Conservation (phyloP, 2,797 vertebrate genomes). For the Toxotes lorentzi region DNA sequence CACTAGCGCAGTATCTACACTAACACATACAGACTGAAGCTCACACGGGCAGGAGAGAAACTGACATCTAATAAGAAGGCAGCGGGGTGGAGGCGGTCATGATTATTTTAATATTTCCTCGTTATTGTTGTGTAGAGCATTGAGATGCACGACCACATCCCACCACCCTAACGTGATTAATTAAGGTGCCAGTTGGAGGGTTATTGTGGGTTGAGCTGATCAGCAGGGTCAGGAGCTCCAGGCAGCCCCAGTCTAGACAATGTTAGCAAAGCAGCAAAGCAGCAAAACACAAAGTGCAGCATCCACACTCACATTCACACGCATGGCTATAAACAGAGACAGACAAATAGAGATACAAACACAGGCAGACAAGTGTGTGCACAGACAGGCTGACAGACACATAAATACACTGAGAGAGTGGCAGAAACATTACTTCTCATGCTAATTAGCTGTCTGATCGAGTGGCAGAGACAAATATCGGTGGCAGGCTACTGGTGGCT, state of each 20-base stretch:
- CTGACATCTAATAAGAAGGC: slow-evolving; percentile 31
- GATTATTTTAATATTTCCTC: slow-evolving; percentile 48
- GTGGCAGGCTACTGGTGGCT: slow-evolving; percentile 21
- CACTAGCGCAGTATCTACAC: slow-evolving; percentile 24
- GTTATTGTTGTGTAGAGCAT: slow-evolving; percentile 43
- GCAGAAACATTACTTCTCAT: slow-evolving; percentile 64
- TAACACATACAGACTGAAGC: neutral
- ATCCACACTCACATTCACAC: slow-evolving; percentile 5
- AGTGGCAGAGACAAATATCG: slow-evolving; percentile 65
- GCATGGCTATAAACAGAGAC: slow-evolving; percentile 21
- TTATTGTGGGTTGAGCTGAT: slow-evolving; percentile 71
- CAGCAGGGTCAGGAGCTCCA: slow-evolving; percentile 64
- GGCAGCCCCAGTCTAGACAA: slow-evolving; percentile 44
- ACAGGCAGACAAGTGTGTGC: slow-evolving; percentile 26
- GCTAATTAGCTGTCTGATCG: slow-evolving; percentile 72
- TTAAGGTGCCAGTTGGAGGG: slow-evolving; percentile 58
- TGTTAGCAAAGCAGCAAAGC: slow-evolving; percentile 50
- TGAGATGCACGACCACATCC: slow-evolving; percentile 49
- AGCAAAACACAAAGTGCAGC: slow-evolving; percentile 35
- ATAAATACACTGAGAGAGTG: slow-evolving; percentile 50
- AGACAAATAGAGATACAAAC: slow-evolving; percentile 42
- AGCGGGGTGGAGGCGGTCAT: slow-evolving; percentile 24
- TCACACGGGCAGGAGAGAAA: slow-evolving; percentile 23
- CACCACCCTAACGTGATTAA: slow-evolving; percentile 60
- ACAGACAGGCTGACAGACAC: slow-evolving; percentile 46